Conservation (phyloP, 2,797 vertebrate species). For the Aselliscus stoliczkanus region DNA sequence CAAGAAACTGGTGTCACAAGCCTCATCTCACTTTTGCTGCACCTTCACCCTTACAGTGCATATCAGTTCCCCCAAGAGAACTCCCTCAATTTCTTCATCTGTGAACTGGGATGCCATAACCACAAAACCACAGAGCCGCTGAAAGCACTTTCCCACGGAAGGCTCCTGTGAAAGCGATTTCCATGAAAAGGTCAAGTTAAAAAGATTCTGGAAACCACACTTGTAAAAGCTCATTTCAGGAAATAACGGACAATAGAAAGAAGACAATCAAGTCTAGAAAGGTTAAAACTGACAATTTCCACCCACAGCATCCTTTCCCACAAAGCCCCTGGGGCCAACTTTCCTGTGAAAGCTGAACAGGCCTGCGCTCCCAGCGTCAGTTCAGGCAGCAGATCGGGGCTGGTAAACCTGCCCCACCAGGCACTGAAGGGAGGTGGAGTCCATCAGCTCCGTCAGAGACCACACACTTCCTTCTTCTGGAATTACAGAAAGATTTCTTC, state of each 20-base stretch:
- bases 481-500: neutral
- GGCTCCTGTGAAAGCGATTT: neutral
- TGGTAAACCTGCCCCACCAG: neutral
- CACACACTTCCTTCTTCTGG: neutral
- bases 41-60: accelerated
- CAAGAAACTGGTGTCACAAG: neutral
- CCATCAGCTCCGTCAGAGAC: neutral
- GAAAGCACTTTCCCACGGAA: neutral
- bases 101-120: neutral
- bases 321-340: neutral
- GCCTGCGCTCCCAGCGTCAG: neutral
- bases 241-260: constrained; percentile 36
- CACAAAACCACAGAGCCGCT: neutral
- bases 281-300: constrained; percentile 52
- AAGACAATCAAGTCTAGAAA: constrained; percentile 27
- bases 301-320: constrained; percentile 27
- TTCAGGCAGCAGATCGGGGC: accelerated
- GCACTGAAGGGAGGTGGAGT: neutral
- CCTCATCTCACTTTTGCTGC: neutral
- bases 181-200: constrained; percentile 33
- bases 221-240: constrained; percentile 45
- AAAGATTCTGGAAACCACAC: constrained; percentile 45
- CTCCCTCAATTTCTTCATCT: neutral
- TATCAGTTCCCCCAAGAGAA: neutral
- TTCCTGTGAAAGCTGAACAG: neutral